Conservation (phyloP, 2,113 vertebrate species). For the Phoenicopterus ruber region DNA sequence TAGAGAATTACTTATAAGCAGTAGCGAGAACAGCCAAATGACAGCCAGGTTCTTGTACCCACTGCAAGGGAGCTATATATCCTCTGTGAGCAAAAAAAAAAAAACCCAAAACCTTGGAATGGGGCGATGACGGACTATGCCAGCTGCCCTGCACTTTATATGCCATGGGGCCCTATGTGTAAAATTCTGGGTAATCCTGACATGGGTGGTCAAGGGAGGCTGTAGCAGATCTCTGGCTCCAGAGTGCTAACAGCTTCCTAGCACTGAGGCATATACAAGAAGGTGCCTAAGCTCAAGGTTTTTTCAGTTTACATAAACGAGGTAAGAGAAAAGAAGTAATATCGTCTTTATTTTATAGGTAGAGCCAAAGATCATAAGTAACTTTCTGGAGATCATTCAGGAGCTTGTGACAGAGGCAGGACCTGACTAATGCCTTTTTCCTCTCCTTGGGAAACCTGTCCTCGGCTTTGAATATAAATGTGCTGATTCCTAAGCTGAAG, state of each 20-base stretch:
- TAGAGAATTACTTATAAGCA: neutral
- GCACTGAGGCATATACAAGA: neutral
- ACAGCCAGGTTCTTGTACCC: neutral
- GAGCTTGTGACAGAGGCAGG: neutral
- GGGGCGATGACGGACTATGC: neutral
- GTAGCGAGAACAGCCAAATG: neutral
- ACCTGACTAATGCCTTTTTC: neutral
- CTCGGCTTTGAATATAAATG: neutral
- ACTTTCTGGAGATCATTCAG: neutral
- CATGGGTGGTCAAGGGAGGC: neutral
- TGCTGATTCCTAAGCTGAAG: neutral
- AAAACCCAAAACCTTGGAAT: neutral
- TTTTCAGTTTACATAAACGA: neutral
- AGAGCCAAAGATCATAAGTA: neutral
- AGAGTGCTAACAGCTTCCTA: neutral
- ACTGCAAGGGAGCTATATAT: neutral
- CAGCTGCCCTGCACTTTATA: neutral
- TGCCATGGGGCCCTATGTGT: neutral
- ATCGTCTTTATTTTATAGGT: neutral
- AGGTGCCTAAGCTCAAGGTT: neutral
- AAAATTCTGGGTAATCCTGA: neutral
- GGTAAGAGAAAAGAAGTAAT: neutral
- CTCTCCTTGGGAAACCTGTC: neutral
- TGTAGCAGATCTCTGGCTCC: neutral
- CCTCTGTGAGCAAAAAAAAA: neutral